These are phyloP conservation scores for Neopipo cinnamomea DNA, from an alignment of 2,113 vertebrate species.

Conservation along the genomic window DNA sequence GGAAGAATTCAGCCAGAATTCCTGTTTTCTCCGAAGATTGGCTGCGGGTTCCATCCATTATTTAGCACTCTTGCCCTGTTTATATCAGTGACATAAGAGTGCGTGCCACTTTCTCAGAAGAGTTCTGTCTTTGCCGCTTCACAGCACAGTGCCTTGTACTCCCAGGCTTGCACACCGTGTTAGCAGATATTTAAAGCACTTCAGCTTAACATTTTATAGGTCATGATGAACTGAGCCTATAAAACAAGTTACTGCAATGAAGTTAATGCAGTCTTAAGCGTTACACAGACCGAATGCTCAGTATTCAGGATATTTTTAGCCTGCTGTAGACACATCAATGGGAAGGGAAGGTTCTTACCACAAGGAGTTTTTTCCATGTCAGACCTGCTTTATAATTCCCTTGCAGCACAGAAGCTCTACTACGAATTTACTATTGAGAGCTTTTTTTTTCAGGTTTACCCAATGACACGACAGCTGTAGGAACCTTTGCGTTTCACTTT, in stretches of 20 bases:
- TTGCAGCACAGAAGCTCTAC: neutral
- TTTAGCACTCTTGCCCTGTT: slow-evolving; percentile 78
- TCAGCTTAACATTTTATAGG: slow-evolving; percentile 85
- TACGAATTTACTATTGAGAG: neutral
- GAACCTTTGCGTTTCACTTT: neutral
- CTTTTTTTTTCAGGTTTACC: neutral
- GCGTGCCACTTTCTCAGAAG: slow-evolving; percentile 77
- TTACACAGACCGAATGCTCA: slow-evolving; percentile 35
- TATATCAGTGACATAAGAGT: slow-evolving; percentile 82
- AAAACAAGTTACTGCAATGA: slow-evolving; percentile 65
- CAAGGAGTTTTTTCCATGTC: neutral
- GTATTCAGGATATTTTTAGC: slow-evolving; percentile 51
- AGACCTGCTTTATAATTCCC: neutral
- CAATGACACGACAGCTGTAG: neutral
- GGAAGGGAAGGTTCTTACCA: neutral
- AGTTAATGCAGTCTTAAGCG: slow-evolving; percentile 66
- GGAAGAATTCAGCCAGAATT: neutral
- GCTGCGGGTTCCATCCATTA: slow-evolving; percentile 66
- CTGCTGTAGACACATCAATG: neutral
- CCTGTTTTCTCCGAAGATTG: slow-evolving; percentile 16
- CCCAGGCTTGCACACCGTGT: slow-evolving; percentile 68
- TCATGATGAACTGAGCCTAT: slow-evolving; percentile 70
- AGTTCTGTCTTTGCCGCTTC: slow-evolving; percentile 75
- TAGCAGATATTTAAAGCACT: slow-evolving; percentile 84
- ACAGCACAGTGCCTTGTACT: slow-evolving; percentile 77